These are phyloP conservation scores for Synergus gifuensis DNA, from an alignment of 2,888 invertebrate species.

Conservation along the genomic window DNA sequence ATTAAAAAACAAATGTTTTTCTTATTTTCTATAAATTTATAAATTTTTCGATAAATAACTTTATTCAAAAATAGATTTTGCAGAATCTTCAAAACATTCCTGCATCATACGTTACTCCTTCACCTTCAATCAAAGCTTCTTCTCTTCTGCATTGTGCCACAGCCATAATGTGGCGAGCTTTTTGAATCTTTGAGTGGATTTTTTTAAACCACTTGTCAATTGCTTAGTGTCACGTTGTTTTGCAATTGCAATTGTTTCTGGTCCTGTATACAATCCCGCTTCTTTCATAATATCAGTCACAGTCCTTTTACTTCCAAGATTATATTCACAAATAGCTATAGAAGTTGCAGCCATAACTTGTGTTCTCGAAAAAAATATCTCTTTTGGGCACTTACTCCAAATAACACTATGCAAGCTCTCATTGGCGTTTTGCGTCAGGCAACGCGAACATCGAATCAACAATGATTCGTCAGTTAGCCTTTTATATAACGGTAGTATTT, in stretches of 20 bases:
- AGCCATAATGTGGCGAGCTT: slow-evolving; percentile 39
- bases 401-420: slow-evolving; percentile 49
- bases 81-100: slow-evolving; percentile 43
- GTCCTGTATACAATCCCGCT: slow-evolving; percentile 40
- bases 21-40: neutral
- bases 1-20: neutral
- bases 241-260: slow-evolving; percentile 19
- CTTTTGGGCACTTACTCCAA: slow-evolving; percentile 48
- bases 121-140: slow-evolving; percentile 37
- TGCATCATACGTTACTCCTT: slow-evolving; percentile 45
- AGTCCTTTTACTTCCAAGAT: slow-evolving; percentile 47
- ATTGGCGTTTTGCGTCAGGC: slow-evolving; percentile 50
- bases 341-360: neutral
- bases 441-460: slow-evolving; percentile 44
- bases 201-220: slow-evolving; percentile 32
- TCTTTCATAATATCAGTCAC: slow-evolving; percentile 45
- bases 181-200: slow-evolving; percentile 38
- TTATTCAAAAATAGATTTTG: neutral
- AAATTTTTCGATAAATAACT: neutral
- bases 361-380: neutral
- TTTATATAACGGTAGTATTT: slow-evolving; percentile 47
- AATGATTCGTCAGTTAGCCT: slow-evolving; percentile 43
- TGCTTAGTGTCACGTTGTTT: slow-evolving; percentile 13
- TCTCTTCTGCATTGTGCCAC: slow-evolving; percentile 43
- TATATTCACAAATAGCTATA: slow-evolving; percentile 47